These are phyloP conservation scores for Sacculina carcini DNA, from an alignment of 2,888 invertebrate species.

Conservation along the genomic window DNA sequence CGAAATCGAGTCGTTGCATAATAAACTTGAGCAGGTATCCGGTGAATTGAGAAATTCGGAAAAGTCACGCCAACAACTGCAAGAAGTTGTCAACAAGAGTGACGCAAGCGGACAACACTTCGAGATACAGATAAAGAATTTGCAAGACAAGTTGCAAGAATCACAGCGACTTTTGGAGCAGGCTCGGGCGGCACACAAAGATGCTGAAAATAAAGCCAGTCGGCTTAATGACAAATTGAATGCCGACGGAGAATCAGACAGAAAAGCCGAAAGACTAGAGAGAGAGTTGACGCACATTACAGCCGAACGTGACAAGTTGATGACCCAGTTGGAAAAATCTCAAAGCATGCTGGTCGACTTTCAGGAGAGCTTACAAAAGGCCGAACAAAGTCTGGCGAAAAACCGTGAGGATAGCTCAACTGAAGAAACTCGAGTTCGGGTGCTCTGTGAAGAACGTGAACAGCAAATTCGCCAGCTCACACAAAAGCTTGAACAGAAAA, in stretches of 20 bases:
- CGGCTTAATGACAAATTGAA: slow-evolving; percentile 29
- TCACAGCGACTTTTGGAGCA: slow-evolving; percentile 22
- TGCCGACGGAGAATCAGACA: slow-evolving; percentile 48
- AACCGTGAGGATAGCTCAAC: slow-evolving; percentile 26
- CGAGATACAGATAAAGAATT: slow-evolving; percentile 13
- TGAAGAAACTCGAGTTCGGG: slow-evolving; percentile 2
- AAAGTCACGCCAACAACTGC: slow-evolving; percentile 28
- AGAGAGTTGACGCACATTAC: slow-evolving; percentile 59
- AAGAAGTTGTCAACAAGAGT: slow-evolving; percentile 14
- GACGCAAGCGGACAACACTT: neutral
- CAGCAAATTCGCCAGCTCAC: slow-evolving; percentile 23
- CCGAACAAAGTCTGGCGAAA: slow-evolving; percentile 39
- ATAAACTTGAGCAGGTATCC: slow-evolving; percentile 41
- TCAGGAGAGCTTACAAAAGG: slow-evolving; percentile 44
- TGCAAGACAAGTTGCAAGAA: slow-evolving; percentile 6
- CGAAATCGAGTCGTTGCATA: slow-evolving; percentile 52
- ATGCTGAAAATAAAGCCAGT: slow-evolving; percentile 10
- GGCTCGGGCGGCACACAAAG: slow-evolving; percentile 26
- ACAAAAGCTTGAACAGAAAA: slow-evolving; percentile 16
- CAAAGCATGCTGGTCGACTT: slow-evolving; percentile 78
- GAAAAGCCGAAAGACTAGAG: slow-evolving; percentile 57
- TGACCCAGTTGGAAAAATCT: slow-evolving; percentile 66
- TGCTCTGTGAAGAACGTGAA: slow-evolving; percentile 12
- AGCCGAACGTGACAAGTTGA: slow-evolving; percentile 58
- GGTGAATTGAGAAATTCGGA: slow-evolving; percentile 24